phyloP scores from a whole-genome alignment of 2,888 invertebrate species.

The Drosophila infuscata region DNA sequence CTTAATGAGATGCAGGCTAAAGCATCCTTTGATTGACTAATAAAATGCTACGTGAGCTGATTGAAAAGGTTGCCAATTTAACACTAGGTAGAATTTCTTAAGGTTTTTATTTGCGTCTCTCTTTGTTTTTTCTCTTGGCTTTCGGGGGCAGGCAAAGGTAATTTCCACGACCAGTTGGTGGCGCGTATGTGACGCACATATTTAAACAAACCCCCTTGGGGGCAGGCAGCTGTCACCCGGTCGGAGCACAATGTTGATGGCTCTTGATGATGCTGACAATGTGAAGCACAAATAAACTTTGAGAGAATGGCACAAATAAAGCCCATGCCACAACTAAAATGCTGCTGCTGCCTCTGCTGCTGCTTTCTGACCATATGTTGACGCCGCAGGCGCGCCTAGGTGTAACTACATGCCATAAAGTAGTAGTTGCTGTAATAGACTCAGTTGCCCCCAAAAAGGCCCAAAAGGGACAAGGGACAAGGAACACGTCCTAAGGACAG shows the following conservation, averaged over 20 bases:
- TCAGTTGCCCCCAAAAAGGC: conserved; percentile 39
- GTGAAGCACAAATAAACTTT: conserved; percentile 68
- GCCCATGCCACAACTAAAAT: conserved; percentile 4
- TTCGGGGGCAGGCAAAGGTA: conserved; percentile 61
- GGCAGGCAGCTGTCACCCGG: conserved; percentile 67
- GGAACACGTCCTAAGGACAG: conserved; percentile 47
- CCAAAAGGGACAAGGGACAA: conserved; percentile 52
- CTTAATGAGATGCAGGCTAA: conserved; percentile 72
- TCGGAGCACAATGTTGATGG: conserved; percentile 63
- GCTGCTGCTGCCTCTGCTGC: conserved; percentile 17
- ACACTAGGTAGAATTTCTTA: conserved; percentile 65
- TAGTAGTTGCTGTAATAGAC: conserved; percentile 73
- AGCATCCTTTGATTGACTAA: conserved; percentile 84
- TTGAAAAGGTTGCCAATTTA: conserved; percentile 60
- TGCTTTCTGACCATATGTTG: conserved; percentile 72
- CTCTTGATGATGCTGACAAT: conserved; percentile 72
- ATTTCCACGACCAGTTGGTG: conserved; percentile 55
- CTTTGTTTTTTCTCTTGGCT: not conserved
- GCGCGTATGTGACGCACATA: conserved; percentile 82
- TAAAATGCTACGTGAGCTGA: conserved; percentile 83
- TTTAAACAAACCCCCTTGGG: conserved; percentile 59
- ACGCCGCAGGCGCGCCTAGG: conserved; percentile 74
- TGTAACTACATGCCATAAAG: conserved; percentile 81
- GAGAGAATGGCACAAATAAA: conserved; percentile 60
- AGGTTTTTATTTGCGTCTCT: conserved; percentile 31